Evolutionary conservation across 2,888 invertebrate genomes (phyloP), one percentile per base, ranked within the genome.

Genomic region (Torymus aiolomorphi): DNA sequence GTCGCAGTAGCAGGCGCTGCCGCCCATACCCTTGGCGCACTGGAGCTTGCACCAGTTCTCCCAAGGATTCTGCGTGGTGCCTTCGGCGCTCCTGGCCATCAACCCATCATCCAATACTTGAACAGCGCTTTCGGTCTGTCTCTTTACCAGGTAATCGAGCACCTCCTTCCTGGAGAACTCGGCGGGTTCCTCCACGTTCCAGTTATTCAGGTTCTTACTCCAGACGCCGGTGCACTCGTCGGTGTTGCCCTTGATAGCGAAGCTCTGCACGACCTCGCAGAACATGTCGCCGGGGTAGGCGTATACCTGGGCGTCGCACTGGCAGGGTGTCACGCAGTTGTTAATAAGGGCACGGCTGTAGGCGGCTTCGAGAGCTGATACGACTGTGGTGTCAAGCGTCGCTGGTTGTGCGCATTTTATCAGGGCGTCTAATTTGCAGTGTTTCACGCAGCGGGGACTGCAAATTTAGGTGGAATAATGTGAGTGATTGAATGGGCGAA

Each of bases 1-100:
- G 90, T 95, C 94, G 89, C 95, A 95, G 90, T 94, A 94, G 91
- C 95, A 95, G 82, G 95, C 94, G 42, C 93, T 93, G n/a, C 95
- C 95, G 76, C 95, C 95, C 83, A 94, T 93, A 1, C 94, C 95
- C 85, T 92, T 92, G 56, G 92, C 90, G 88, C 95, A 95, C 85
- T 94, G 93, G 8, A 91, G 88, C 85, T 92, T 91, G 90, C 95
- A 95, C 93, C 95, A 93, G 75, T 92, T 91, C 18, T 92, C 89
- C 95, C 95, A 95, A 5, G 61, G 78, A 24, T 78, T 73, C 1
- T 8, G 1, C 14, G 67, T 56, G 1, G 62, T 31, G 1, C 5
- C 8, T 18, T 52, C 61, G 11, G 10, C 12, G 4, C 2, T 11
- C 12, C 42, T 42, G 8, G 42, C 42, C 8, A 8, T 8, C 42